Evolutionary conservation across 2,888 invertebrate species (phyloP), one percentile per base, ranked within the genome.

Genomic region (Automeris io): DNA sequence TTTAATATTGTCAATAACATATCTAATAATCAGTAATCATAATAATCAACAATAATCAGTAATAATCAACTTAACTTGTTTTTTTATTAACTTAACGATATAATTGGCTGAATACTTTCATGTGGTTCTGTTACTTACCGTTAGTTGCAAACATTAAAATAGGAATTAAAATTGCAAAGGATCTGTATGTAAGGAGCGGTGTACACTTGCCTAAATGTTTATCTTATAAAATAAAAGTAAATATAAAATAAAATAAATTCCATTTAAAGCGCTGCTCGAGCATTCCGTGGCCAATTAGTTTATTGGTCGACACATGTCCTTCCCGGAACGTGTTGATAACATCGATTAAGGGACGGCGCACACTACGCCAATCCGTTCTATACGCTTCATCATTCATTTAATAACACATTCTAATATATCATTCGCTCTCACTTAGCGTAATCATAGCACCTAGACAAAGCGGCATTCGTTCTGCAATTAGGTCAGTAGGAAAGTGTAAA

Each of bases 291-390:
- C 80, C 85, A 85, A 85, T 85, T 85, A 85, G 82, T 85, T 85
- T 85, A 85, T 85, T 83, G 76, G 77, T 54, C 61, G 78, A 79
- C 83, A 82, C 70, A 73, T 77, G 82, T 76, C 82, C 82, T 85
- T 85, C 85, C 64, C 52, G 70, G 85, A 85, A 85, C 65, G 71
- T 21, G 2, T 34, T 35, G 85, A 85, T 85, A 82, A 56, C 56
- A 83, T 83, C 83, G 54, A 19, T n/a, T 43, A 38, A 55, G 51
- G 61, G 19, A 4, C 9, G 21, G 6, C 23, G 31, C 32, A 23
- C 37, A 37, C 35, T 33, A 37, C 37, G 34, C 12, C 19, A 31
- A 11, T 32, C 19, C 31, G 40, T 32, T 29, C 13, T 26, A 24
- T 38, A 7, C 32, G 11, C 35, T 35, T 18, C 31, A 6, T 37